Evolutionary conservation across 2,113 vertebrate genomes (phyloP).

Genomic region (Aleadryas rufinucha): DNA sequence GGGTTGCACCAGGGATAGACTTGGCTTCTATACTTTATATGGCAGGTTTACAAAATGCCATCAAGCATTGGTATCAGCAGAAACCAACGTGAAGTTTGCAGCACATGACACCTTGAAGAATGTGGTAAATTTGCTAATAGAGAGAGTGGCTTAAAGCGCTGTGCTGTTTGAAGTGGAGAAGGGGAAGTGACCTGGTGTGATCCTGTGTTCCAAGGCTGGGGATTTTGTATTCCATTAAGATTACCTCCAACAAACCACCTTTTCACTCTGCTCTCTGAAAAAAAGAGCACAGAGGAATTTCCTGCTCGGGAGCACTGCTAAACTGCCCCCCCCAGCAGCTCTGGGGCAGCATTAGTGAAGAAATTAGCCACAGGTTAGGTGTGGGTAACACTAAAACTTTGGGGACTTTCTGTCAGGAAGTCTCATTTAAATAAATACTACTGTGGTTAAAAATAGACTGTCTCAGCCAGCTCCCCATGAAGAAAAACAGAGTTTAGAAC

Average conservation of each 20-base stretch:
- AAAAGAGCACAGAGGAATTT: slow-evolving; percentile 13
- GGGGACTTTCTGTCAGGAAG: not conserved
- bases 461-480: not conserved
- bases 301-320: not conserved
- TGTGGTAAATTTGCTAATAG: not conserved
- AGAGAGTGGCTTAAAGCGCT: not conserved
- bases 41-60: slow-evolving; percentile 17
- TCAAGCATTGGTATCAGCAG: not conserved
- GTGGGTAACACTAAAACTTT: not conserved
- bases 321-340: not conserved
- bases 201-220: slow-evolving; percentile 14
- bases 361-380: not conserved
- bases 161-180: slow-evolving; percentile 43
- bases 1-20: not conserved
- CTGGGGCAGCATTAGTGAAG: not conserved
- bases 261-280: not conserved
- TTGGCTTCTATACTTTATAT: not conserved
- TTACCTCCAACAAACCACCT: slow-evolving; percentile 25
- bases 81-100: not conserved
- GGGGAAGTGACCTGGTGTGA: slow-evolving; percentile 60
- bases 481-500: not conserved
- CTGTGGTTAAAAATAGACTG: not conserved
- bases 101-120: slow-evolving; percentile 37
- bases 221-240: slow-evolving; percentile 37
- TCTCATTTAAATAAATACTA: slow-evolving; percentile 3